phyloP scores from a whole-genome alignment of 2,113 vertebrate genomes.

The Datnioides undecimradiatus region DNA sequence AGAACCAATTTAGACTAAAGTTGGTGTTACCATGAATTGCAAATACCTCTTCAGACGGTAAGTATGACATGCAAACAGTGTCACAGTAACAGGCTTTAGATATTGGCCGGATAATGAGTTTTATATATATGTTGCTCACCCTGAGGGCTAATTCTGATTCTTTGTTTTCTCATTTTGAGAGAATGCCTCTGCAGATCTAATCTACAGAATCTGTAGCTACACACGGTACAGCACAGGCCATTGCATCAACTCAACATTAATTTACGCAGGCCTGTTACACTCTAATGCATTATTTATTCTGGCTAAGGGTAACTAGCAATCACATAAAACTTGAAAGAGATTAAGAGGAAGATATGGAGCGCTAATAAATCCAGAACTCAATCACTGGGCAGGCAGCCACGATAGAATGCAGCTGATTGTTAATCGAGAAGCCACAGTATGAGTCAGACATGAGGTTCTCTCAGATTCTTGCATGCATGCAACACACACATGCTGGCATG shows the following conservation, averaged over 20 bases:
- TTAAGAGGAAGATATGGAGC: slow-evolving; percentile 47
- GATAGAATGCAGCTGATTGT: slow-evolving; percentile 40
- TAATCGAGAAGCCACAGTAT: slow-evolving; percentile 43
- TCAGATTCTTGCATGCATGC: slow-evolving; percentile 12
- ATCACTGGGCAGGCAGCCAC: slow-evolving; percentile 41
- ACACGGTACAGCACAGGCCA: slow-evolving; percentile 7
- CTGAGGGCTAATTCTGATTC: neutral
- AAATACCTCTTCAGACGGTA: neutral
- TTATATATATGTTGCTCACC: neutral
- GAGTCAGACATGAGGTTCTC: slow-evolving; percentile 16
- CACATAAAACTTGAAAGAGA: slow-evolving; percentile 35
- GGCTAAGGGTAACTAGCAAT: slow-evolving; percentile 35
- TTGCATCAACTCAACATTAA: slow-evolving; percentile 40
- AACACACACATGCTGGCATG: slow-evolving; percentile 51
- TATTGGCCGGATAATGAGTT: neutral
- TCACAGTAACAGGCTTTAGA: neutral
- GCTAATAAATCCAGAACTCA: slow-evolving; percentile 45
- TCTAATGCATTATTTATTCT: slow-evolving; percentile 57
- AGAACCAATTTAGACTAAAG: neutral
- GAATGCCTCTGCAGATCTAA: slow-evolving; percentile 11
- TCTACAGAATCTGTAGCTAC: slow-evolving; percentile 9
- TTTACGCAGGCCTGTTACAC: slow-evolving; percentile 31
- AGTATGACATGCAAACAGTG: neutral
- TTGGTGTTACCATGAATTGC: neutral
- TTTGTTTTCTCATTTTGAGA: slow-evolving; percentile 4